A percentile compares a stretch with the other conserved stretches of the same genome.
phyloP scores from a whole-genome alignment of 1,140 invertebrate genomes.

The Drosophila busckii region DNA sequence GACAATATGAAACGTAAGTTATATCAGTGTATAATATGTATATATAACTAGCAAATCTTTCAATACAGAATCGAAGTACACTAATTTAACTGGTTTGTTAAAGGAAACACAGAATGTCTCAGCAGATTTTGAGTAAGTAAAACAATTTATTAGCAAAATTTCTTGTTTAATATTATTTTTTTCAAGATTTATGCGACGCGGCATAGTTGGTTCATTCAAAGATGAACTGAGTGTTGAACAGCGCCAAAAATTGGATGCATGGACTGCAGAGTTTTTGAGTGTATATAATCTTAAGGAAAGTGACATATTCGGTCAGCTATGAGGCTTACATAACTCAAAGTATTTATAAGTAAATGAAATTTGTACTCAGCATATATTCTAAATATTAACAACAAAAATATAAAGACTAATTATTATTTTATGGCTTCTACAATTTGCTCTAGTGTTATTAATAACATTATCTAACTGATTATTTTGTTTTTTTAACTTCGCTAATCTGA shows the following conservation, averaged over 20 bases:
- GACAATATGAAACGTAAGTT: slow-evolving; percentile 30
- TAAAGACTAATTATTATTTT: too few relatives aligned
- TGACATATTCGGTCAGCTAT: too few relatives aligned
- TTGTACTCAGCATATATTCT: too few relatives aligned
- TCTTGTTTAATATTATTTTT: not conserved
- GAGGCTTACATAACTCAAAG: too few relatives aligned
- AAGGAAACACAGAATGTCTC: not conserved
- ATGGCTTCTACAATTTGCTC: too few relatives aligned
- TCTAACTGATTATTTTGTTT: too few relatives aligned
- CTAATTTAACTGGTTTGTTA: slow-evolving; percentile 1
- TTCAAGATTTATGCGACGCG: slow-evolving; percentile 26
- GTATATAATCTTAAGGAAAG: too few relatives aligned
- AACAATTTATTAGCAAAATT: not conserved
- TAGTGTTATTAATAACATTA: too few relatives aligned
- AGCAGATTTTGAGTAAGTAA: slow-evolving; percentile 14
- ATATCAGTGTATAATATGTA: not conserved
- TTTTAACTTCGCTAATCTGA: too few relatives aligned
- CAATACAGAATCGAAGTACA: not conserved
- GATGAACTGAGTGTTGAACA: slow-evolving; percentile 13
- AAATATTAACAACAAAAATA: too few relatives aligned
- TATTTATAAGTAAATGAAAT: too few relatives aligned
- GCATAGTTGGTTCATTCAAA: slow-evolving; percentile 14
- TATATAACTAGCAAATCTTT: not conserved
- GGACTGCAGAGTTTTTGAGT: slow-evolving; percentile 3
- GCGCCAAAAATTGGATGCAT: slow-evolving; percentile 7